A percentile compares a stretch with the other conserved stretches of the same genome.
These are phyloP conservation scores for Falco cherrug DNA, from an alignment of 2,797 vertebrate genomes.

Conservation along the genomic window DNA sequence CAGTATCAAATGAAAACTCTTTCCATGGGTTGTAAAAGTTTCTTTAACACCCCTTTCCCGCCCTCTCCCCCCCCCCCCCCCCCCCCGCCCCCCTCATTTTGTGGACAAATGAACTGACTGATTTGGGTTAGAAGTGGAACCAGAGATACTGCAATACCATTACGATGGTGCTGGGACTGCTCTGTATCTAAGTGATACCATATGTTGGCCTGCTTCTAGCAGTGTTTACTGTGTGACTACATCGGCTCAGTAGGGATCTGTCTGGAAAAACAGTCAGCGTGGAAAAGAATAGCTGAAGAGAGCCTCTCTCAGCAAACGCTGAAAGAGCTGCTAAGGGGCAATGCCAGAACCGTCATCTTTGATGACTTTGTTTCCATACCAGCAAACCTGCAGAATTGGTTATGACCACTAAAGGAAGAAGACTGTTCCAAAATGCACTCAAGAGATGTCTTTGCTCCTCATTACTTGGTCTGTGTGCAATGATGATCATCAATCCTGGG, in stretches of 20 bases:
- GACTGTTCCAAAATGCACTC: not conserved
- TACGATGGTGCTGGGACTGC: not conserved
- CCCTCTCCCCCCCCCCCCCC: too few species aligned
- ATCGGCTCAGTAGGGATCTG: not conserved
- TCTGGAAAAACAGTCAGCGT: constrained; percentile 45
- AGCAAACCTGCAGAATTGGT: not conserved
- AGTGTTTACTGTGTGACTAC: constrained; percentile 17
- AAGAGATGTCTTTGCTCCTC: not conserved
- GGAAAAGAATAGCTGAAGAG: constrained; percentile 33
- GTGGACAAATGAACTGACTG: not conserved
- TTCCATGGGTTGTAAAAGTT: not conserved
- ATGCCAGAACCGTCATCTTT: not conserved
- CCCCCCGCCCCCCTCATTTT: not conserved
- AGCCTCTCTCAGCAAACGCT: not conserved
- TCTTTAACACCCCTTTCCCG: not conserved
- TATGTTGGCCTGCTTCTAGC: constrained; percentile 25
- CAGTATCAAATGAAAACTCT: not conserved
- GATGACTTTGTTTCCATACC: not conserved
- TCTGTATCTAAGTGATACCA: constrained; percentile 37
- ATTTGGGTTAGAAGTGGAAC: not conserved
- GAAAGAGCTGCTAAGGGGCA: not conserved
- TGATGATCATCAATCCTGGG: not conserved
- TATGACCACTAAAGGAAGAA: not conserved
- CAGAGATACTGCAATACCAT: not conserved
- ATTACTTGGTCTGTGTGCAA: not conserved